These are phyloP conservation scores for Urocyon cinereoargenteus DNA, from an alignment of 2,797 vertebrate species.

Conservation along the genomic window DNA sequence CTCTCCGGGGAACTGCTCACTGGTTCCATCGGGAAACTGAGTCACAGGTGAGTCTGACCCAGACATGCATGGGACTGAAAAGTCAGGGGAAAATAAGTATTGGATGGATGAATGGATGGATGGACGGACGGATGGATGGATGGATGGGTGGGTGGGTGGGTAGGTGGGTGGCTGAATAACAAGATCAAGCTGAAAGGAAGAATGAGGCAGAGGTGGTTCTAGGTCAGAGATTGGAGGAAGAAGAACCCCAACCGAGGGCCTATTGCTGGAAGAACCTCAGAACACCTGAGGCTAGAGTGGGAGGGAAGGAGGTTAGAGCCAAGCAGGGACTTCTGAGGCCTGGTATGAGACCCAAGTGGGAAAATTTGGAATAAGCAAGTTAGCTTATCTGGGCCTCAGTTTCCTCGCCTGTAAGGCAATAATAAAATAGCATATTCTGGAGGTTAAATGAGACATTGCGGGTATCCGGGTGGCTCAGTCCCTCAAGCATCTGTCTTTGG, in stretches of 20 bases:
- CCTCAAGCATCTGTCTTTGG: too few species aligned
- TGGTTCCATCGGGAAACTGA: conserved; percentile 3
- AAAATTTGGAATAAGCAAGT: background rate
- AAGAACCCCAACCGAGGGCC: background rate
- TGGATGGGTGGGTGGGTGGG: background rate
- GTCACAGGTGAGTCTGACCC: conserved; percentile 7
- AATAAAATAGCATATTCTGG: background rate
- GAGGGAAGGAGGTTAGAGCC: background rate
- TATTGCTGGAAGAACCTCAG: background rate
- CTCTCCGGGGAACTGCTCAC: background rate
- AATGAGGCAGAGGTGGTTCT: background rate
- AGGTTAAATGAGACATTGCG: background rate
- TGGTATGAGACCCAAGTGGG: background rate
- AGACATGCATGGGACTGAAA: background rate
- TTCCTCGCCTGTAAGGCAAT: background rate
- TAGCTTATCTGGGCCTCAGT: background rate
- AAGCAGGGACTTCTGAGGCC: background rate
- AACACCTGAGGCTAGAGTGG: background rate
- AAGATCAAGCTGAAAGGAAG: background rate
- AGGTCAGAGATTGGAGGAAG: background rate
- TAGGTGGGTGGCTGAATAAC: background rate
- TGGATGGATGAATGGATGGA: background rate
- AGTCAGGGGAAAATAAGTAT: background rate
- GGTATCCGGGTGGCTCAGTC: too few species aligned
- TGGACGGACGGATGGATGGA: background rate